Conservation (phyloP, 2,888 invertebrate genomes). For the Neocrepidodera transversa region DNA sequence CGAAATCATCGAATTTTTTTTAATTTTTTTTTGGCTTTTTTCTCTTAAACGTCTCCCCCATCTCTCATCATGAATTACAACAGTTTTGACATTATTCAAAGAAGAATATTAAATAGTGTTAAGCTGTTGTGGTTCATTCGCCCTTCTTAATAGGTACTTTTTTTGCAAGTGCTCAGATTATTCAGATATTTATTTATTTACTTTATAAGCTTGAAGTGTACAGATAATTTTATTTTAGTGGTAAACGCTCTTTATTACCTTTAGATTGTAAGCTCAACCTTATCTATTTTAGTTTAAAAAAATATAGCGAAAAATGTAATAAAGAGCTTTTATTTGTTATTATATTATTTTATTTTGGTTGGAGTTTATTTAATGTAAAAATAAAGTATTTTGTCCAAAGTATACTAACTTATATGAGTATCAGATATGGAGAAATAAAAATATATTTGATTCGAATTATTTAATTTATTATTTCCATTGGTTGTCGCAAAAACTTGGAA, state of each 20-base stretch:
- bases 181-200: constrained; percentile 50
- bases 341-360: constrained; percentile 48
- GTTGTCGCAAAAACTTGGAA: constrained; percentile 5
- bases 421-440: constrained; percentile 43
- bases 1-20: constrained; percentile 27
- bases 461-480: constrained; percentile 20
- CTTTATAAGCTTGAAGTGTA: constrained; percentile 47
- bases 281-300: constrained; percentile 37
- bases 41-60: neutral
- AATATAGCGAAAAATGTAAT: constrained; percentile 31
- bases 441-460: constrained; percentile 45
- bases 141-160: constrained; percentile 45
- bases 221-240: constrained; percentile 45
- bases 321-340: constrained; percentile 52
- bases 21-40: constrained; percentile 30
- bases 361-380: constrained; percentile 52
- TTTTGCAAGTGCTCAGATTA: constrained; percentile 46
- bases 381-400: constrained; percentile 53
- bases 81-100: neutral
- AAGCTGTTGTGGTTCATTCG: neutral
- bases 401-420: constrained; percentile 52
- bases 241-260: constrained; percentile 48
- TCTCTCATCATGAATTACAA: neutral
- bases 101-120: neutral
- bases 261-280: constrained; percentile 41